Base-by-base conservation (phyloP, 2,888 invertebrate species). In the Erpobdella octoculata region DNA sequence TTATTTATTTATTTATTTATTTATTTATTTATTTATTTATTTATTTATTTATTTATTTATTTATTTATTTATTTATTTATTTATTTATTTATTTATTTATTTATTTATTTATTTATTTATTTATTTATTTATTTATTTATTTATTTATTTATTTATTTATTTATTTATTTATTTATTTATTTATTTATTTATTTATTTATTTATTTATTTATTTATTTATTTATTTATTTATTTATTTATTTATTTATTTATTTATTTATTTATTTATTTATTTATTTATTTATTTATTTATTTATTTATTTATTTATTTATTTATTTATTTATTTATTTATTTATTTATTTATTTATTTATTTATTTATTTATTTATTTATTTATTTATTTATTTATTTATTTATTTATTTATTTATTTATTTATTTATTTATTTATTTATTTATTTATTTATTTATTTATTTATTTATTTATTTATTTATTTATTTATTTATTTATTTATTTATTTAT, bases 101-200 rank as follows among this genome's bases (percentile, higher is more conserved):
- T 41, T 18, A 41, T 41, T 41, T 18, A 41, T 41, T 41, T 18
- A 41, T 41, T 41, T 18, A 41, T 41, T 41, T 18, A 41, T 41
- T 41, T 18, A 41, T 41, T 41, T 18, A 41, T 41, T 41, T 18
- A 41, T 41, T 41, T 18, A 41, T 41, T 41, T 18, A 41, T 41
- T 41, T 18, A 41, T 41, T 41, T 18, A 41, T 41, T 41, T 18
- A 41, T 41, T 41, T 18, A 41, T 41, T 41, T 18, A 41, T 41
- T 41, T 18, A 41, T 41, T 41, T 18, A 41, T 41, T 41, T 18
- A 41, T 41, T 41, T 18, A 41, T 41, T 41, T 18, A 41, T 41
- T 41, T 18, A 41, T 41, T 41, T 69, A 72, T 68, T 58, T 61
- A 71, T 68, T 71, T 69, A 72, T 68, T 58, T 69, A 72, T 68